phyloP scores from a whole-genome alignment of 2,113 vertebrate genomes.

The Ochotona princeps region DNA sequence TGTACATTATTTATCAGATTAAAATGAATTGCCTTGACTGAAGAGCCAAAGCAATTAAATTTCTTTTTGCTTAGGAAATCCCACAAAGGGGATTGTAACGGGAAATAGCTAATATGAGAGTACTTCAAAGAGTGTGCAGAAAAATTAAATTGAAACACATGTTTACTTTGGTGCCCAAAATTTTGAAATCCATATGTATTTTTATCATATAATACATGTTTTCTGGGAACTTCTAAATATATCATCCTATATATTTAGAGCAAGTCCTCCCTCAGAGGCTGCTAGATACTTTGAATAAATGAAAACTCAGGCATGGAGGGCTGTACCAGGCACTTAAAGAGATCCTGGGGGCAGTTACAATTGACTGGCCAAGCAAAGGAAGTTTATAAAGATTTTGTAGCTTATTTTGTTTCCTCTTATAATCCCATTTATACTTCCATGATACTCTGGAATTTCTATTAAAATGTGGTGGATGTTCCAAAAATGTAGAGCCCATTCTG shows the following conservation, averaged over 20 bases:
- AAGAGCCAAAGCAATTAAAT: background rate
- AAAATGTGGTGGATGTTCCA: background rate
- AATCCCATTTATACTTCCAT: background rate
- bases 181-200: no score
- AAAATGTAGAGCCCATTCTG: background rate
- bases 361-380: background rate
- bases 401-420: background rate
- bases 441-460: background rate
- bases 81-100: background rate
- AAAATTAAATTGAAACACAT: no score
- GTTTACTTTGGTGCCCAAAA: no score
- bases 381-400: background rate
- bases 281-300: background rate
- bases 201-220: no score
- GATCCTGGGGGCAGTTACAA: background rate
- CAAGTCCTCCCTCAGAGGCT: background rate
- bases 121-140: no score
- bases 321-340: background rate
- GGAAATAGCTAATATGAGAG: background rate
- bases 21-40: background rate
- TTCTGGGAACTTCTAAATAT: no score
- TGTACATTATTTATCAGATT: background rate
- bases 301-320: background rate
- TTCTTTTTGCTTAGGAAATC: background rate
- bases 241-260: background rate